A percentile compares a stretch with the other conserved stretches of the same genome.
Evolutionary conservation across 1,140 invertebrate genomes (phyloP).

Genomic region (Nasonia longicornis): DNA sequence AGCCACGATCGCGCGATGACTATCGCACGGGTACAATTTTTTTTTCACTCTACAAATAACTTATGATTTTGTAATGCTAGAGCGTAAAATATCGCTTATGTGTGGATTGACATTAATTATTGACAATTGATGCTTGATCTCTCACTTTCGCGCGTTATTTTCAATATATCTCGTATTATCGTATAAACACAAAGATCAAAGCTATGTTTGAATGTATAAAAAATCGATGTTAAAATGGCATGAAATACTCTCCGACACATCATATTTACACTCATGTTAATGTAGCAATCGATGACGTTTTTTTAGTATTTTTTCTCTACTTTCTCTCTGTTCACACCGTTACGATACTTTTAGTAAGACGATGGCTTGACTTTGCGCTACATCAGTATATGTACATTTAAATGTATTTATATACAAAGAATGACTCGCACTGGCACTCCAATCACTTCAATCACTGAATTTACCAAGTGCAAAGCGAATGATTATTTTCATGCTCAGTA

Average conservation of each 20-base stretch:
- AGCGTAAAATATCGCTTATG: conserved; percentile 37
- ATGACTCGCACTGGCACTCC: conserved; percentile 65
- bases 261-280: conserved; percentile 61
- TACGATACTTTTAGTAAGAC: conserved; percentile 56
- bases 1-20: conserved; percentile 59
- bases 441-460: conserved; percentile 62
- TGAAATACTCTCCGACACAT: conserved; percentile 49
- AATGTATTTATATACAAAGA: conserved; percentile 69
- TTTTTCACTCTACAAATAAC: conserved; percentile 24
- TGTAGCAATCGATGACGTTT: conserved; percentile 60
- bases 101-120: conserved; percentile 43
- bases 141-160: conserved; percentile 24
- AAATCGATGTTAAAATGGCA: conserved; percentile 63
- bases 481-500: conserved; percentile 58
- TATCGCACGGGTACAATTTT: conserved; percentile 37
- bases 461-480: conserved; percentile 54
- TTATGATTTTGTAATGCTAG: conserved; percentile 43
- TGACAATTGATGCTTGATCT: conserved; percentile 41
- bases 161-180: conserved; percentile 20
- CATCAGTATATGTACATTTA: conserved; percentile 68
- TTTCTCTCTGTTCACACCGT: conserved; percentile 14
- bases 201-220: conserved; percentile 57
- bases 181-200: conserved; percentile 45
- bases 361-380: conserved; percentile 66
- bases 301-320: conserved; percentile 5